Evolutionary conservation across 2,888 invertebrate species (phyloP).

Genomic region (Argyra leucocephala): DNA sequence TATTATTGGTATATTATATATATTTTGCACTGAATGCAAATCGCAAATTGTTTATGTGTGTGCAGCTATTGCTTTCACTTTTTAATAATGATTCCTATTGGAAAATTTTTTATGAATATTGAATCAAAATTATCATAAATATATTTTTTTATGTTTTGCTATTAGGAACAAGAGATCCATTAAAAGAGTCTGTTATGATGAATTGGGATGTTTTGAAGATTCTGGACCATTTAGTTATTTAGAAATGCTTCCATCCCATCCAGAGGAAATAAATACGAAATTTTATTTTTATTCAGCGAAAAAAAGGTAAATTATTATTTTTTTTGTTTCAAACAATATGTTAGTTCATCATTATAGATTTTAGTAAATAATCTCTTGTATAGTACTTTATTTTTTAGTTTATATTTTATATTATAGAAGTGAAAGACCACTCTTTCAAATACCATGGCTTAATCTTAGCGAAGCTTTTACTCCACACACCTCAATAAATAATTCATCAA

Average conservation of each 20-base stretch:
- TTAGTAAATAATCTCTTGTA: neutral
- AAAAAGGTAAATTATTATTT: constrained; percentile 53
- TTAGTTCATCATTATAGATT: neutral
- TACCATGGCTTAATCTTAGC: constrained; percentile 63
- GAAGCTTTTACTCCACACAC: constrained; percentile 48
- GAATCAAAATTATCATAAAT: constrained; percentile 12
- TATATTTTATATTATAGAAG: constrained; percentile 40
- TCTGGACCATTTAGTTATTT: constrained; percentile 82
- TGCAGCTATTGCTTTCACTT: no score
- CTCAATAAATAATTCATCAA: constrained; percentile 18
- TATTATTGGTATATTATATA: no score
- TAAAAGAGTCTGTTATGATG: constrained; percentile 75
- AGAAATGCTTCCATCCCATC: constrained; percentile 77
- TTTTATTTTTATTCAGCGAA: constrained; percentile 66
- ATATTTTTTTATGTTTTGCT: constrained; percentile 17
- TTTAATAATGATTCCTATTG: no score
- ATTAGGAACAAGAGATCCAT: constrained; percentile 65
- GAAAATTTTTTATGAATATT: neutral
- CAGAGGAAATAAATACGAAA: constrained; percentile 77
- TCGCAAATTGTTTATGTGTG: no score
- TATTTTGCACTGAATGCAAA: no score
- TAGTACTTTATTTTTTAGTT: constrained; percentile 49
- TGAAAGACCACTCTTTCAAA: constrained; percentile 57
- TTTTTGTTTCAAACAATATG: no score
- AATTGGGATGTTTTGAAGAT: constrained; percentile 86